A percentile compares a stretch with the other conserved stretches of the same genome.
These are phyloP conservation scores for Anhinga anhinga DNA, from an alignment of 2,113 vertebrate species.

Conservation along the genomic window DNA sequence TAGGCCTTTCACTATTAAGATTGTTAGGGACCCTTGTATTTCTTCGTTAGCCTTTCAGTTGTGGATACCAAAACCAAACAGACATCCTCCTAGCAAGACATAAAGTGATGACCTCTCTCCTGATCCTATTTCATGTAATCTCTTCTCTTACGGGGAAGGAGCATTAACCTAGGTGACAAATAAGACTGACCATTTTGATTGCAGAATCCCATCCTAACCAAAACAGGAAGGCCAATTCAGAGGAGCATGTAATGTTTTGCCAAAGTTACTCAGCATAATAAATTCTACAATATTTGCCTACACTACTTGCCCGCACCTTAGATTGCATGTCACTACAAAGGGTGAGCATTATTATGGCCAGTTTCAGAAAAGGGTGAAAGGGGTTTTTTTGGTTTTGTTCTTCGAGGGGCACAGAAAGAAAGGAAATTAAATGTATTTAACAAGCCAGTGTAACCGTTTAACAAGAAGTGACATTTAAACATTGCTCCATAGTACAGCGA, in stretches of 20 bases:
- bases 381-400: not conserved
- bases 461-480: not conserved
- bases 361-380: not conserved
- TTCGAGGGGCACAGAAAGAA: not conserved
- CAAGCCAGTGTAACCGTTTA: not conserved
- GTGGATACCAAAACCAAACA: not conserved
- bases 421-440: not conserved
- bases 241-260: not conserved
- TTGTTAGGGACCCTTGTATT: not conserved
- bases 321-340: not conserved
- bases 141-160: not conserved
- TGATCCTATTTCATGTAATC: not conserved
- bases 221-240: not conserved
- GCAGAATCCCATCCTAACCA: not conserved
- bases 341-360: not conserved
- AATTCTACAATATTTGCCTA: not conserved
- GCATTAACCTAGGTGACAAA: not conserved
- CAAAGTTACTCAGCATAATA: not conserved
- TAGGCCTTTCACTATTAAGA: not conserved
- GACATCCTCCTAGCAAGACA: not conserved
- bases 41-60: not conserved
- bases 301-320: not conserved
- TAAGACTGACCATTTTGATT: not conserved
- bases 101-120: not conserved
- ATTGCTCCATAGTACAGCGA: not conserved